Conservation (phyloP, 2,113 vertebrate species). For the Pterocles gutturalis region DNA sequence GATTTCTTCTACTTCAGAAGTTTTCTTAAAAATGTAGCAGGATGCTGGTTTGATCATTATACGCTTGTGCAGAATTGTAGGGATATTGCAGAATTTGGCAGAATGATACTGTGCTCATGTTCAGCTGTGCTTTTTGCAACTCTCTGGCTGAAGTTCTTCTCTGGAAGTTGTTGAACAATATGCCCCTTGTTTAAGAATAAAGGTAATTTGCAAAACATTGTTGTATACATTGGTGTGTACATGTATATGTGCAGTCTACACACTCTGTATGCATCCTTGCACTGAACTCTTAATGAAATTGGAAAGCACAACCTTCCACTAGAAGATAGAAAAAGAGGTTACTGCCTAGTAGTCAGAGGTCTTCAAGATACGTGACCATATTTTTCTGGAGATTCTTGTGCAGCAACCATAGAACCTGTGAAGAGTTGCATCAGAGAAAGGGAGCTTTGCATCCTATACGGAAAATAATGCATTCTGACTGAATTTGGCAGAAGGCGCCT, state of each 20-base stretch:
- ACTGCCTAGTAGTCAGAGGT: neutral
- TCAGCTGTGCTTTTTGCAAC: neutral
- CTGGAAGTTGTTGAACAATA: neutral
- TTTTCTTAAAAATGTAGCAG: neutral
- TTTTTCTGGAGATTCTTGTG: conserved; percentile 18
- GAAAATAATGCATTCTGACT: conserved; percentile 42
- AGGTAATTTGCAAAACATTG: neutral
- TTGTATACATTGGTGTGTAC: fast-evolving
- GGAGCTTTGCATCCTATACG: neutral
- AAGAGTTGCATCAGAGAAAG: neutral
- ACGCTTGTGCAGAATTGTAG: neutral
- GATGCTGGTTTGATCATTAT: neutral
- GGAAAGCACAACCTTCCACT: neutral
- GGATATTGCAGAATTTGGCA: neutral
- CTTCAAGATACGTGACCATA: neutral
- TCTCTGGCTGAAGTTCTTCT: neutral
- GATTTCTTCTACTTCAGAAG: neutral
- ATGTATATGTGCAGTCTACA: neutral
- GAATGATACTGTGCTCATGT: neutral
- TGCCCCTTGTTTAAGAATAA: neutral
- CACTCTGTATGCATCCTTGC: neutral
- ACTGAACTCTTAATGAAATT: neutral
- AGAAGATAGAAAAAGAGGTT: neutral
- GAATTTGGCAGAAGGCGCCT: neutral
- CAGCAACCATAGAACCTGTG: neutral